Conservation (phyloP, 1,140 invertebrate genomes). For the Drosophila jambulina region DNA sequence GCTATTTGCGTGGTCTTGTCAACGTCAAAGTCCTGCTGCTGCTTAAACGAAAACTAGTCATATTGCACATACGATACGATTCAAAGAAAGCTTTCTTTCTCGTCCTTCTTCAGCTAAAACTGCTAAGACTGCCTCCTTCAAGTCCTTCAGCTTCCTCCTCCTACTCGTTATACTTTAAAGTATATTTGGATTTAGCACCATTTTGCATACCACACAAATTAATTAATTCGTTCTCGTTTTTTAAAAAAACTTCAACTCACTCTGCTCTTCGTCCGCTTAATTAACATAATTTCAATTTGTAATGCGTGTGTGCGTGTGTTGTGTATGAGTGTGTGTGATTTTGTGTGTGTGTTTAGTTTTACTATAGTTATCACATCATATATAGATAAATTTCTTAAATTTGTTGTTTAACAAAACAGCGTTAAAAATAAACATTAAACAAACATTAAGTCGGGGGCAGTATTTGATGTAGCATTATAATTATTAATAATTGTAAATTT, state of each 20-base stretch:
- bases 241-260: conserved; percentile 51
- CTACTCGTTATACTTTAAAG: conserved; percentile 66
- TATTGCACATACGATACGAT: conserved; percentile 86
- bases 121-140: conserved; percentile 7
- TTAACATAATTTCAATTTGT: conserved; percentile 81
- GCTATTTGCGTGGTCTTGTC: conserved; percentile 44
- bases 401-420: conserved; percentile 72
- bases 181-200: conserved; percentile 85
- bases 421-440: conserved; percentile 79
- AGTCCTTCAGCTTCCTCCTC: conserved; percentile 10
- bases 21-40: conserved; percentile 18
- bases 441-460: conserved; percentile 82
- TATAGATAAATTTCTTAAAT: conserved; percentile 79
- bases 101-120: conserved; percentile 6
- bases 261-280: conserved; percentile 49
- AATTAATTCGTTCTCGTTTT: conserved; percentile 56
- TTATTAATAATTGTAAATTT: conserved; percentile 43
- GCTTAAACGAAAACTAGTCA: conserved; percentile 88
- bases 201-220: conserved; percentile 82
- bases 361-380: conserved; percentile 83
- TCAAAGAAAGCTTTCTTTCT: conserved; percentile 31
- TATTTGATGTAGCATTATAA: conserved; percentile 77
- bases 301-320: conserved; percentile 55
- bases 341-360: conserved; percentile 67
- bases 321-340: conserved; percentile 37